Base-by-base conservation (phyloP, 2,888 invertebrate genomes). In the Bellardia bayeri region DNA sequence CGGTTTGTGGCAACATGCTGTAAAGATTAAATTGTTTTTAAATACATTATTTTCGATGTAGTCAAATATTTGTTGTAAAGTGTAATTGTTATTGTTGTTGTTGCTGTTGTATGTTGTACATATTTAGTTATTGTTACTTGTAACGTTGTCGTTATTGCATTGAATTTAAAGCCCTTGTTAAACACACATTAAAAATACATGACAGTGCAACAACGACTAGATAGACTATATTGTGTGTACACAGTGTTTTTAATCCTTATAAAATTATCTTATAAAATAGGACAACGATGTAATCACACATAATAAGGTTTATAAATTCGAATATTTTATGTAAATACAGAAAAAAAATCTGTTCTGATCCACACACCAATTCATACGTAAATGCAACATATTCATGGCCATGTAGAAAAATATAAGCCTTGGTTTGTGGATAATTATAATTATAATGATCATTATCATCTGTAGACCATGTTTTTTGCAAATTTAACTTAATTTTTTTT, bases 241-340 rank as follows among this genome's bases (percentile, higher is more conserved):
- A 61, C 14, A 69, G 37, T 69, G 23, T 79, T 69, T 69, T 37
- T 23, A 78, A 58, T 78, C 56, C 42, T 16, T 68, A 68, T 51
- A 3, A 33, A 68, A 63, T 30, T 80, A 63, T 71, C n/a, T 80
- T 63, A 33, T 64, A 64, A 81, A 72, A 80, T 40, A 80, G 69
- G 16, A 81, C 54, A 56, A 68, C 45, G 8, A 33, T 81, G 14
- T 81, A 72, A 64, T 81, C 56, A 58, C 56, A 68, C 63, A 63
- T 51, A 72, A 51, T 40, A 63, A 51, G 30, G 23, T 40, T 71
- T 63, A 61, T 63, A 40, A 71, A 51, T 71, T 40, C 61, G 51
- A 71, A 61, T 80, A 71, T 23, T 79, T 49, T 61, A 23, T 23
- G 49, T 64, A 64, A 64, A 64, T 16, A 37, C 37, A 37, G n/a